A percentile compares a stretch with the other conserved stretches of the same genome.
Evolutionary conservation across 2,888 invertebrate species (phyloP).

Genomic region (Aethes cnicana): DNA sequence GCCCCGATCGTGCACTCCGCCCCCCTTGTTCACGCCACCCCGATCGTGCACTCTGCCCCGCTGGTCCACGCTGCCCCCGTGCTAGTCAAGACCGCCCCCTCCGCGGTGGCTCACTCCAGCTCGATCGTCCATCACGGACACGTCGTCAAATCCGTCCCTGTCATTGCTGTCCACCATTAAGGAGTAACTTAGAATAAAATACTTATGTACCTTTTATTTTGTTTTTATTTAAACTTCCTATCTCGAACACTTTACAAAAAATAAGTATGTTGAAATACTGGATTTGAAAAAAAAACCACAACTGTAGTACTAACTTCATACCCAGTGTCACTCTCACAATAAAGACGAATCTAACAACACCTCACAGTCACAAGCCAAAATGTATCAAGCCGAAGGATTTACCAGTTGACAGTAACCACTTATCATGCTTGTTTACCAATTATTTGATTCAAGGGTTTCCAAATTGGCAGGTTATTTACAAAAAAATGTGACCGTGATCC

Average conservation of each 20-base stretch:
- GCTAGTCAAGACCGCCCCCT: slow-evolving; percentile 66
- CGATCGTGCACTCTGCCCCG: slow-evolving; percentile 44
- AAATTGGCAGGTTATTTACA: neutral
- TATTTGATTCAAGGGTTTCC: neutral
- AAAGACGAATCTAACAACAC: too few relatives aligned
- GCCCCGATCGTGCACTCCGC: slow-evolving; percentile 47
- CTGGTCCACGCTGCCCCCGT: slow-evolving; percentile 56
- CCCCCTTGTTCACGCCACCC: slow-evolving; percentile 42
- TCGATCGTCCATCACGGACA: slow-evolving; percentile 65
- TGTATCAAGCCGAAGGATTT: too few relatives aligned
- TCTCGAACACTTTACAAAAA: too few relatives aligned
- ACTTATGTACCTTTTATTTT: slow-evolving; percentile 35
- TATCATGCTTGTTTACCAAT: too few relatives aligned
- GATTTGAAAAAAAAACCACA: too few relatives aligned
- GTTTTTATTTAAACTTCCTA: slow-evolving; percentile 11
- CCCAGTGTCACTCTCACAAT: too few relatives aligned
- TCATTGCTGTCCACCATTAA: slow-evolving; percentile 65
- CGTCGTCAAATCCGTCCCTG: slow-evolving; percentile 65
- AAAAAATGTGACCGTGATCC: neutral
- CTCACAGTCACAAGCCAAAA: too few relatives aligned
- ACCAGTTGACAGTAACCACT: too few relatives aligned
- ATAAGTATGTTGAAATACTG: too few relatives aligned
- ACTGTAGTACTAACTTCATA: too few relatives aligned
- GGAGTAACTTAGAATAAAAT: slow-evolving; percentile 38
- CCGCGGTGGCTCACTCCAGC: slow-evolving; percentile 65